Percentiles rank a stretch among this genome's conserved stretches.
These are phyloP conservation scores for Tetramorium bicarinatum DNA, from an alignment of 2,888 invertebrate genomes.

Conservation along the genomic window DNA sequence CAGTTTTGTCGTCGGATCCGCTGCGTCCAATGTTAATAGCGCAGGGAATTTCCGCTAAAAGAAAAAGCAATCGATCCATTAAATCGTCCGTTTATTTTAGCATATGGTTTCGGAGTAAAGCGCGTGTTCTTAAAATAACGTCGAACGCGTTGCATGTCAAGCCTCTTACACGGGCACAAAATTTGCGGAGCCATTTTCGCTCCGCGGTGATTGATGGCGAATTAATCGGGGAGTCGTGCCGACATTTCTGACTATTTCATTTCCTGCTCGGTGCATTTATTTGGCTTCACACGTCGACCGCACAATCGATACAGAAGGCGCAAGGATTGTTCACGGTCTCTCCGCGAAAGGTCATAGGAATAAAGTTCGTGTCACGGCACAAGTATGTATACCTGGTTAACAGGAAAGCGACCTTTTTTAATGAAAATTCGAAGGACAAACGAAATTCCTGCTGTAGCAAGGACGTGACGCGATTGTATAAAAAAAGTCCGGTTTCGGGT, in stretches of 20 bases:
- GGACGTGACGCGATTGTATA: slow-evolving; percentile 53
- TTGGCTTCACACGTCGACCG: slow-evolving; percentile 42
- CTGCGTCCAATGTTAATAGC: slow-evolving; percentile 22
- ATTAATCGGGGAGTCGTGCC: slow-evolving; percentile 35
- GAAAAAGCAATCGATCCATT: slow-evolving; percentile 1
- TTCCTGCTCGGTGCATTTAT: slow-evolving; percentile 42
- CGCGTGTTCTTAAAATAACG: slow-evolving; percentile 40
- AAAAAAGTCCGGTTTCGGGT: slow-evolving; percentile 34
- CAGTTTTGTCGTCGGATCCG: slow-evolving; percentile 33
- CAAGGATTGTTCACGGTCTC: slow-evolving; percentile 1
- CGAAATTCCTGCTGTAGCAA: not conserved
- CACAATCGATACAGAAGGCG: slow-evolving; percentile 23
- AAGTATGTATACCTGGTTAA: not conserved
- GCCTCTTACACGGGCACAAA: slow-evolving; percentile 8
- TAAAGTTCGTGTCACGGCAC: slow-evolving; percentile 8
- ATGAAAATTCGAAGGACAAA: slow-evolving; percentile 28
- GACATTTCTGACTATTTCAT: slow-evolving; percentile 51
- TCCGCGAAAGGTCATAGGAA: slow-evolving; percentile 33
- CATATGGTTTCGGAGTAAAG: not conserved
- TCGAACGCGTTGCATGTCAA: slow-evolving; percentile 5
- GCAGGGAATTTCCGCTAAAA: not conserved
- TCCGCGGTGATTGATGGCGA: slow-evolving; percentile 31
- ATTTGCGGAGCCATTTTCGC: slow-evolving; percentile 11
- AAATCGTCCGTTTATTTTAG: not conserved
- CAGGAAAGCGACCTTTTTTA: not conserved